Evolutionary conservation across 1,140 invertebrate genomes (phyloP).

Genomic region (Chironomus striatipennis): DNA sequence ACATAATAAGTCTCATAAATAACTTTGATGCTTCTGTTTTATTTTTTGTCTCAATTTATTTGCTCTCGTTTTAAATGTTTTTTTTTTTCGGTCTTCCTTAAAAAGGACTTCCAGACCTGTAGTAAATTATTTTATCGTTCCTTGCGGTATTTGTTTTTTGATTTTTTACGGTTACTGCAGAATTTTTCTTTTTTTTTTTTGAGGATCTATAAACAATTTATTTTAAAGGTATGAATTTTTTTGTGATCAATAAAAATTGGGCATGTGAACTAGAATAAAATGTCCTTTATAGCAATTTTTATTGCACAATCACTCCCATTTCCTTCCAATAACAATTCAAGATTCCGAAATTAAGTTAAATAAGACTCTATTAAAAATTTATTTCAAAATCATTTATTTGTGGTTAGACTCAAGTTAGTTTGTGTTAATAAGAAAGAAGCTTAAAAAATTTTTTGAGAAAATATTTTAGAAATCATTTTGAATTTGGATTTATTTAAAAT

Average conservation of each 20-base stretch:
- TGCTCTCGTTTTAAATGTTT: background rate
- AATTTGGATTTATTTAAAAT: too few relatives aligned
- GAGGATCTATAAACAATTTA: background rate
- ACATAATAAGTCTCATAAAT: background rate
- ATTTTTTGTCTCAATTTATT: background rate
- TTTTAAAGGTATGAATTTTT: too few relatives aligned
- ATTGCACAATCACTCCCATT: constrained; percentile 23
- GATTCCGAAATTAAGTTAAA: constrained; percentile 5
- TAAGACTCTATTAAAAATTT: background rate
- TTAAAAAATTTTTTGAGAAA: background rate
- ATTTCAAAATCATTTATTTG: background rate
- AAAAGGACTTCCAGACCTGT: too few relatives aligned
- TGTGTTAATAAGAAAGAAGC: background rate
- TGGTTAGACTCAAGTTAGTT: background rate
- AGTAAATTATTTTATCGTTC: too few relatives aligned
- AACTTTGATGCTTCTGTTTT: background rate
- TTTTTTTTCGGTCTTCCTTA: too few relatives aligned
- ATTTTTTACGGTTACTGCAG: constrained; percentile 7
- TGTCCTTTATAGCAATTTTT: background rate
- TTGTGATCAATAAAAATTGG: background rate
- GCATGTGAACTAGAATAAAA: background rate
- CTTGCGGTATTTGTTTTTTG: constrained; percentile 12
- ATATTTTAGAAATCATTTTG: background rate
- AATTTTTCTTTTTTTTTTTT: background rate
- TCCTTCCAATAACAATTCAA: background rate